Evolutionary conservation across 2,888 invertebrate species (phyloP).

Genomic region (Epinotia ramella): DNA sequence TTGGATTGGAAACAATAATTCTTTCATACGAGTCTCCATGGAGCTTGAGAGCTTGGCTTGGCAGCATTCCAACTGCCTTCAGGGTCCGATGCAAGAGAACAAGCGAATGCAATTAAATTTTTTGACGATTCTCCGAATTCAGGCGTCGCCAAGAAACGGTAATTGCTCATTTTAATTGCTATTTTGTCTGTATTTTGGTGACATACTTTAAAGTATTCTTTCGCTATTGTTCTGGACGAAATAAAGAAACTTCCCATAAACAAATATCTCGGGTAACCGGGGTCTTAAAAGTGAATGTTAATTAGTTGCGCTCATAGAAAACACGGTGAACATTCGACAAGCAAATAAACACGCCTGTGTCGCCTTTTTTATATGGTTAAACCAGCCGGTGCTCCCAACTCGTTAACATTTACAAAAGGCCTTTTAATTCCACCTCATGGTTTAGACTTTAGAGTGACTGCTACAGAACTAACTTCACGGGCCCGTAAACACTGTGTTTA

Average conservation of each 20-base stretch:
- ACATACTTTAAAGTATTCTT: conserved; percentile 19
- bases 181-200: conserved; percentile 40
- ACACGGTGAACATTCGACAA: not conserved
- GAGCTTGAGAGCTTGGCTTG: conserved; percentile 50
- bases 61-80: conserved; percentile 50
- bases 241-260: conserved; percentile 21
- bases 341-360: conserved; percentile 23
- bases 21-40: conserved; percentile 53
- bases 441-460: conserved; percentile 16
- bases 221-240: conserved; percentile 18
- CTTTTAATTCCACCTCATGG: conserved; percentile 30
- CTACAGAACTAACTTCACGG: conserved; percentile 14
- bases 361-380: conserved; percentile 11
- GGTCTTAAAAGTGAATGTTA: conserved; percentile 14
- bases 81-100: conserved; percentile 45
- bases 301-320: conserved; percentile 22
- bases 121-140: conserved; percentile 37
- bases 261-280: conserved; percentile 8
- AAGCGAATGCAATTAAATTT: conserved; percentile 46
- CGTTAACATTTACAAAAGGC: conserved; percentile 29
- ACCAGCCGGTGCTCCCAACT: conserved; percentile 8
- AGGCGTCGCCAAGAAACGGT: conserved; percentile 41
- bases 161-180: conserved; percentile 41
- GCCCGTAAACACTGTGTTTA: conserved; percentile 29
- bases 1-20: conserved; percentile 56